Conservation (phyloP, 2,888 invertebrate genomes). For the Alloplasta piceator region DNA sequence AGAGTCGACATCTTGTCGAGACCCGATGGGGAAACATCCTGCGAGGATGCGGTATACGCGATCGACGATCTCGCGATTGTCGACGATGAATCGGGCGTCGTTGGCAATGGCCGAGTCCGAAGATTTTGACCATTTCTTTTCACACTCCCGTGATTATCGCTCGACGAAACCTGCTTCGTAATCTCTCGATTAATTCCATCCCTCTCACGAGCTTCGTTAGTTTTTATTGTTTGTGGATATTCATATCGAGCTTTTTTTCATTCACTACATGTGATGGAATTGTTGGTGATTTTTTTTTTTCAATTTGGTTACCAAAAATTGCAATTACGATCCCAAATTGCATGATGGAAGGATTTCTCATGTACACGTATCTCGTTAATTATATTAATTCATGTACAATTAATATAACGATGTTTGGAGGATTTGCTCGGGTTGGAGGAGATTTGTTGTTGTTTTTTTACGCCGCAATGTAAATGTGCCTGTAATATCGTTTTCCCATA, state of each 20-base stretch:
- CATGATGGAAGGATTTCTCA: slow-evolving; percentile 4
- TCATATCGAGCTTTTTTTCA: too few relatives aligned
- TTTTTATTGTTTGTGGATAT: too few relatives aligned
- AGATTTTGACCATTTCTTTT: slow-evolving; percentile 73
- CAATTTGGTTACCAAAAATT: background rate
- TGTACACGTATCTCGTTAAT: slow-evolving; percentile 6
- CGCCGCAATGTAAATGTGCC: slow-evolving; percentile 13
- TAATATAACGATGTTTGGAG: background rate
- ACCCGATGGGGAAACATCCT: slow-evolving; percentile 68
- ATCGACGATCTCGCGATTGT: slow-evolving; percentile 71
- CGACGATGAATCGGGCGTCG: slow-evolving; percentile 69
- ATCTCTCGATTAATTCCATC: slow-evolving; percentile 73
- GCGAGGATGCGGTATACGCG: slow-evolving; percentile 57
- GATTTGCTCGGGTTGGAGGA: slow-evolving; percentile 18
- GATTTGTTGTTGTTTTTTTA: background rate
- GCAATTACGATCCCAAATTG: too few relatives aligned
- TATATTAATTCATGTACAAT: slow-evolving; percentile 10
- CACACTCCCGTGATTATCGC: slow-evolving; percentile 77
- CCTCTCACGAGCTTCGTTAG: too few relatives aligned
- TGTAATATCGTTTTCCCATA: slow-evolving; percentile 36
- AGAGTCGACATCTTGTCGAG: slow-evolving; percentile 82
- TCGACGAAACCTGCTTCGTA: slow-evolving; percentile 70
- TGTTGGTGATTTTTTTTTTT: background rate
- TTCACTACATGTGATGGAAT: too few relatives aligned
- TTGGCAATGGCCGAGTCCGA: slow-evolving; percentile 75